Evolutionary conservation across 2,113 vertebrate genomes (phyloP), one percentile per base, ranked within the genome.

Genomic region (Sinocyclocheilus anshuiensis): DNA sequence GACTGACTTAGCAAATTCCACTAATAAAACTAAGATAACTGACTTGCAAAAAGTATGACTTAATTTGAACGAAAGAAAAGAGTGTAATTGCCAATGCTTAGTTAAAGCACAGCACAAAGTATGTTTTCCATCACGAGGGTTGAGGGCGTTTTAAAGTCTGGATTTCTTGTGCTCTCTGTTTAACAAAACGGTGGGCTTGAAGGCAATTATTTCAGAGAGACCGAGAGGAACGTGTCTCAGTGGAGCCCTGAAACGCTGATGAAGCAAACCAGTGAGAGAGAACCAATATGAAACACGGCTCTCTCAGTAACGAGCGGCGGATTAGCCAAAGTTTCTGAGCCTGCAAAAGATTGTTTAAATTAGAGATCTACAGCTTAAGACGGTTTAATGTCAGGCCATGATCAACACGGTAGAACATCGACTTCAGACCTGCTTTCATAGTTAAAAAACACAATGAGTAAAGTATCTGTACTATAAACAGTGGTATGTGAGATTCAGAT

Each of bases 201-300:
- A 82, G 48, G 80, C 80, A 82, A 82, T 82, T 82, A 82, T 71
- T 82, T 82, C 63, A 29, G 80, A 82, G 45, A 82, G 63, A 82
- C 63, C 24, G 48, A 71, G 80, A 82, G 63, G 80, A 82, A 82
- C 80, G 20, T 20, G 45, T 82, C 80, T 82, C 80, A 48, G 61
- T 36, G 80, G 63, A 71, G 80, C 61, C 63, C 57, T 81, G 63
- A 82, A 82, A 20, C 9, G 80, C 80, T 82, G 80, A 82, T 82
- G 42, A 82, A 82, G 80, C 80, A 82, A 82, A 82, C 80, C 80
- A 71, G 45, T 50, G 42, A 33, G 45, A 69, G 11, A 82, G 80
- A 71, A 82, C 61, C 63, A 53, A 82, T 82, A 53, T 71, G 13
- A 82, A 69, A 82, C 63, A 71, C 26, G 7, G 59, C 59, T 81